A percentile compares a stretch with the other conserved stretches of the same genome.
Evolutionary conservation across 2,113 vertebrate species (phyloP).

Genomic region (Origma solitaria): DNA sequence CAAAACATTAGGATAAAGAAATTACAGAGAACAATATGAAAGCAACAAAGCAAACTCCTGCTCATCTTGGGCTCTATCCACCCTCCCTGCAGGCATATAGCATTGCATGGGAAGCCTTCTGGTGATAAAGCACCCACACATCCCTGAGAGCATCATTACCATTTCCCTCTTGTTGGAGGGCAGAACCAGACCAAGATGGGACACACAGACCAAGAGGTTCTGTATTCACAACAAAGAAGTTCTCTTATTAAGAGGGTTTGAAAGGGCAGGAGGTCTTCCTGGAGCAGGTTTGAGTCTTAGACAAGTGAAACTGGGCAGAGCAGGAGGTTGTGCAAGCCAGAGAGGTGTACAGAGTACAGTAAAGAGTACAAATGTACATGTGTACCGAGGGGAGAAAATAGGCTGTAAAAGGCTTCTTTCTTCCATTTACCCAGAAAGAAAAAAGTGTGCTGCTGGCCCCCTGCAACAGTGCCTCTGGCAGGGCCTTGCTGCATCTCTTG

Average conservation of each 20-base stretch:
- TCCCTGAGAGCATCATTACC: neutral
- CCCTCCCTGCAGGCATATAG: neutral
- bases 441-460: neutral
- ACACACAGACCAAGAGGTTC: neutral
- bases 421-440: neutral
- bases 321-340: neutral
- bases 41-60: neutral
- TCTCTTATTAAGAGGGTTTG: neutral
- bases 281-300: neutral
- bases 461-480: neutral
- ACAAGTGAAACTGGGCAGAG: neutral
- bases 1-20: neutral
- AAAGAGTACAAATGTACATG: neutral
- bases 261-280: neutral
- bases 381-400: neutral
- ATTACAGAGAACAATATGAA: neutral
- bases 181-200: neutral
- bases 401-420: neutral
- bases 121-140: fast-evolving
- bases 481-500: neutral
- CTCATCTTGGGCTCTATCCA: neutral
- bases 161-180: neutral
- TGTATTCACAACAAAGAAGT: neutral
- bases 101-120: neutral
- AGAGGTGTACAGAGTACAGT: neutral